Evolutionary conservation across 2,888 invertebrate species (phyloP), one percentile per base, ranked within the genome.

Genomic region (Troides aeacus): DNA sequence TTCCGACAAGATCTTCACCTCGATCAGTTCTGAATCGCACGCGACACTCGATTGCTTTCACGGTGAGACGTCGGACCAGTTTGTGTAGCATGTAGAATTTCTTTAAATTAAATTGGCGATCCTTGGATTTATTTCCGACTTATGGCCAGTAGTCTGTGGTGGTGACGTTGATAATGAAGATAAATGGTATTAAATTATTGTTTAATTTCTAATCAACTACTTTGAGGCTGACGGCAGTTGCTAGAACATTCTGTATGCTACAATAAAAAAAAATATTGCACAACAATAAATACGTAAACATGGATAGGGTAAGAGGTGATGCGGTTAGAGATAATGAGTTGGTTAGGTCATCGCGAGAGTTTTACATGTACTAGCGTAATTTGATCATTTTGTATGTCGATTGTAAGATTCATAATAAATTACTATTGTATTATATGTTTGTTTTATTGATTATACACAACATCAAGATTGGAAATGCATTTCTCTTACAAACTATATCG

Each of bases 321-420:
- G 66, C 60, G 66, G 64, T 56, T 73, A 68, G 63, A 21, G 18
- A 64, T 36, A 60, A 23, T n/a, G 23, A 58, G 65, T 30, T 21
- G 62, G 66, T 63, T 63, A 21, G 59, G 66, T 57, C 58, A 59
- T 66, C 64, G 57, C 57, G 63, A 64, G 63, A 65, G 63, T 71
- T 72, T 71, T 72, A 36, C 65, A 73, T 62, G 60, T 58, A 64
- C 64, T 79, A 77, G 75, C 72, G 72, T 75, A 77, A 77, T 73
- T 79, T 76, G 74, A 76, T 78, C 78, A 75, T 83, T 83, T 83
- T 82, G 72, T 83, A 83, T 81, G 77, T 78, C 77, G 72, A 78
- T 76, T 80, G 74, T 78, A 80, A 79, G 76, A 71, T 79, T 76
- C 76, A 77, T 76, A 81, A 80, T 79, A 79, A 81, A 78, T 77